These are phyloP conservation scores for Drosophila kanapiae DNA, from an alignment of 1,140 invertebrate species.

Conservation along the genomic window DNA sequence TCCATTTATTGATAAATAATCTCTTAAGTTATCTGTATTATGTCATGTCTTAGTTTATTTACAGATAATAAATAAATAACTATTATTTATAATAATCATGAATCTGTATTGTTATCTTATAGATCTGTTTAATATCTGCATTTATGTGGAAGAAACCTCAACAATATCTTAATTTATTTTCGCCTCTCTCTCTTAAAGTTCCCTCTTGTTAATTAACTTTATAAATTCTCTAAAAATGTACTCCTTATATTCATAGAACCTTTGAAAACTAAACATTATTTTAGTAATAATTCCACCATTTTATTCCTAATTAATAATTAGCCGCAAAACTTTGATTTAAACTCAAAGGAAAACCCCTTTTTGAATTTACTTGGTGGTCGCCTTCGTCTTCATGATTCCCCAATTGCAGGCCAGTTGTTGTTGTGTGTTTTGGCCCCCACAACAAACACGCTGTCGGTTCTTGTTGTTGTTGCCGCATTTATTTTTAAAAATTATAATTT, in stretches of 20 bases:
- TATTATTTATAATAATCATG: too few species aligned
- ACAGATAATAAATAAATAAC: neutral
- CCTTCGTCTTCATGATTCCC: neutral
- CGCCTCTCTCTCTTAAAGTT: too few species aligned
- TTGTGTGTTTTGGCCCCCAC: slow-evolving; percentile 31
- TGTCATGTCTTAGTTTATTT: neutral
- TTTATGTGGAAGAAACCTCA: neutral
- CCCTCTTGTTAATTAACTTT: neutral
- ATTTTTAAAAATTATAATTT: slow-evolving; percentile 82
- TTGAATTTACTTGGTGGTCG: slow-evolving; percentile 16
- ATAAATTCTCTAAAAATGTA: neutral
- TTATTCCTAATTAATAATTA: slow-evolving; percentile 15
- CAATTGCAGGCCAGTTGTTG: slow-evolving; percentile 21
- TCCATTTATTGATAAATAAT: neutral
- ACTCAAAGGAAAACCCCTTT: neutral
- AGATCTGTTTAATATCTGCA: neutral
- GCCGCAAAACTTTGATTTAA: neutral
- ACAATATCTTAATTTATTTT: neutral
- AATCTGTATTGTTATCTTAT: too few species aligned
- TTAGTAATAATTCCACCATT: neutral
- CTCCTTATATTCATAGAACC: neutral
- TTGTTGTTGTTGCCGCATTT: slow-evolving; percentile 48
- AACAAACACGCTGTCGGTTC: slow-evolving; percentile 21
- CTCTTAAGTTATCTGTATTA: neutral
- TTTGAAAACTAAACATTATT: too few species aligned